Evolutionary conservation across 2,797 vertebrate species (phyloP).

Genomic region (Microcaecilia unicolor): DNA sequence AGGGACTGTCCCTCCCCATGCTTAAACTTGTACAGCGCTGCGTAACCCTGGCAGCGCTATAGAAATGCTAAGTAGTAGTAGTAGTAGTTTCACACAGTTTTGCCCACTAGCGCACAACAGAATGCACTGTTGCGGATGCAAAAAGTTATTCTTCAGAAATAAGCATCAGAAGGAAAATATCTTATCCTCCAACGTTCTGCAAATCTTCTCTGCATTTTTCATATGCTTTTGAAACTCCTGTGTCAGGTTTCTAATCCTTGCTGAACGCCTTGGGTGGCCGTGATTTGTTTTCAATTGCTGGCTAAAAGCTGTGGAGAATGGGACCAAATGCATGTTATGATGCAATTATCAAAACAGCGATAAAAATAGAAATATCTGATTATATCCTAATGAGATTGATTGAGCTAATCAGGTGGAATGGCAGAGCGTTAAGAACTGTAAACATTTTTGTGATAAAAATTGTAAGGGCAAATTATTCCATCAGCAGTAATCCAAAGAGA

Average conservation of each 20-base stretch:
- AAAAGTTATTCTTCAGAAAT: no score
- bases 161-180: no score
- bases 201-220: no score
- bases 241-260: background rate
- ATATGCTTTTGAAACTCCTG: no score
- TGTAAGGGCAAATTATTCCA: slow-evolving; percentile 11
- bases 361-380: slow-evolving; percentile 1
- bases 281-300: background rate
- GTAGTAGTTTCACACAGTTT: no score
- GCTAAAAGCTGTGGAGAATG: slow-evolving; percentile 8
- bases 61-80: no score
- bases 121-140: no score
- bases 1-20: no score
- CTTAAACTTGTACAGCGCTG: no score
- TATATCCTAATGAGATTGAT: slow-evolving; percentile 12
- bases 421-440: slow-evolving; percentile 6
- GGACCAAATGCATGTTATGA: slow-evolving; percentile 12
- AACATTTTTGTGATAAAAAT: slow-evolving; percentile 13
- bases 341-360: background rate
- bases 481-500: background rate
- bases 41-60: no score
- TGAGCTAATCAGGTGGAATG: slow-evolving; percentile 13
- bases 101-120: no score
- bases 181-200: no score
- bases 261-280: slow-evolving; percentile 38